Conservation (phyloP, 92 coral and sea anemone species). For the Desmophyllum pertusum region DNA sequence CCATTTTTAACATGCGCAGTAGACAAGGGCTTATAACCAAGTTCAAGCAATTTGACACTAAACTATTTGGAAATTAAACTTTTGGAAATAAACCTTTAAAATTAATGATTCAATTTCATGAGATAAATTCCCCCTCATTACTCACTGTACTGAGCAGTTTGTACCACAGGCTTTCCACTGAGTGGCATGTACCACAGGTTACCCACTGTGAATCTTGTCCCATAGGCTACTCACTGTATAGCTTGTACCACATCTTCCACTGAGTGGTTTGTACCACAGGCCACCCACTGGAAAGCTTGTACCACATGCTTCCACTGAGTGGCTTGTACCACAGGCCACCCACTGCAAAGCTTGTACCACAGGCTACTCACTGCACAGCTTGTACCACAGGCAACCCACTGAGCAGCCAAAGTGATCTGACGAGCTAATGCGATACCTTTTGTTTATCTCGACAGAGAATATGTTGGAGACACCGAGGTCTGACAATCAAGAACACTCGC, state of each 20-base stretch:
- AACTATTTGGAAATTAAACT: not conserved
- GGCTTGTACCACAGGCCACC: not conserved
- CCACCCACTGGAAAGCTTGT: not conserved
- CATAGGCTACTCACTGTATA: no score
- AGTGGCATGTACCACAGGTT: not conserved
- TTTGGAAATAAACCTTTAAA: not conserved
- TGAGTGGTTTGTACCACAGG: not conserved
- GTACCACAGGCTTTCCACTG: not conserved
- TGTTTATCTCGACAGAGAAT: constrained; percentile 32
- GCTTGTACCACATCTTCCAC: no score
- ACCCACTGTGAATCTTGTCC: no score
- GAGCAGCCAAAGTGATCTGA: not conserved
- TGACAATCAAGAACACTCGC: not conserved
- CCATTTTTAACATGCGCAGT: not conserved
- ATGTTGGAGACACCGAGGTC: constrained; percentile 44
- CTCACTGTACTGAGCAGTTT: no score
- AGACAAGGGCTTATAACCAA: not conserved
- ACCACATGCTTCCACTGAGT: not conserved
- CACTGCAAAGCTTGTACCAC: not conserved
- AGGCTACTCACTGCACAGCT: no score
- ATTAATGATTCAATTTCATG: not conserved
- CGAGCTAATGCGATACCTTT: not conserved
- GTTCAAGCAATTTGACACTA: not conserved
- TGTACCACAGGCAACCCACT: no score
- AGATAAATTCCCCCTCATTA: not conserved